These are phyloP conservation scores for Budorcas taxicolor DNA, from an alignment of 2,113 vertebrate genomes.

Conservation along the genomic window DNA sequence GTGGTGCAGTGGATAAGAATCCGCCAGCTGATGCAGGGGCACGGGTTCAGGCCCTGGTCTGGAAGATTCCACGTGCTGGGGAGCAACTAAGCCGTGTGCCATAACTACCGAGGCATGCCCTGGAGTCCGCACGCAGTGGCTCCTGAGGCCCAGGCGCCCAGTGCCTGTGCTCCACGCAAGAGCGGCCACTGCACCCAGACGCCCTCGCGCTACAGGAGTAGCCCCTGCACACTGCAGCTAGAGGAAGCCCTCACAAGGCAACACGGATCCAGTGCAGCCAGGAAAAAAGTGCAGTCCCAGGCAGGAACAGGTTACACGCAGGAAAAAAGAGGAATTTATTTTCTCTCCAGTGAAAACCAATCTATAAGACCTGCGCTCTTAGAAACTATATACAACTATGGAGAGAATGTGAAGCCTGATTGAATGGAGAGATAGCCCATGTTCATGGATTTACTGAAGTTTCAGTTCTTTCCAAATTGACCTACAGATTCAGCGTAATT, in stretches of 20 bases:
- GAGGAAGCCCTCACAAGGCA: background rate
- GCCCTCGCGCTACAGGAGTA: accelerated
- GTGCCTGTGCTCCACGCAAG: background rate
- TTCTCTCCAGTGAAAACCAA: background rate
- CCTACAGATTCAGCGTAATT: background rate
- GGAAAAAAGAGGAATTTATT: background rate
- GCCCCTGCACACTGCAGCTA: background rate
- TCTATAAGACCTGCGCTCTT: background rate
- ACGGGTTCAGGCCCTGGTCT: background rate
- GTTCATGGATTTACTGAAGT: background rate
- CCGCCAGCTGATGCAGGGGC: background rate
- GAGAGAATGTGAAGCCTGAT: background rate
- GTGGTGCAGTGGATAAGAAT: background rate
- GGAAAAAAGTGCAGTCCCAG: background rate
- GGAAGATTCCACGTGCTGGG: background rate
- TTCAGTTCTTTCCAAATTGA: background rate
- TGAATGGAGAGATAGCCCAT: background rate
- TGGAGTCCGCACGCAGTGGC: background rate
- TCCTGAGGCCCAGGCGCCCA: accelerated
- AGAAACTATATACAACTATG: background rate
- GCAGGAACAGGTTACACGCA: background rate
- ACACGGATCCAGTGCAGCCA: accelerated
- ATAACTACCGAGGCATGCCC: accelerated
- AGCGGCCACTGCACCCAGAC: accelerated
- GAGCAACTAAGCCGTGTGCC: background rate